A percentile compares a stretch with the other conserved stretches of the same genome.
phyloP scores from a whole-genome alignment of 2,797 vertebrate species.

The Spinus olivaceus region DNA sequence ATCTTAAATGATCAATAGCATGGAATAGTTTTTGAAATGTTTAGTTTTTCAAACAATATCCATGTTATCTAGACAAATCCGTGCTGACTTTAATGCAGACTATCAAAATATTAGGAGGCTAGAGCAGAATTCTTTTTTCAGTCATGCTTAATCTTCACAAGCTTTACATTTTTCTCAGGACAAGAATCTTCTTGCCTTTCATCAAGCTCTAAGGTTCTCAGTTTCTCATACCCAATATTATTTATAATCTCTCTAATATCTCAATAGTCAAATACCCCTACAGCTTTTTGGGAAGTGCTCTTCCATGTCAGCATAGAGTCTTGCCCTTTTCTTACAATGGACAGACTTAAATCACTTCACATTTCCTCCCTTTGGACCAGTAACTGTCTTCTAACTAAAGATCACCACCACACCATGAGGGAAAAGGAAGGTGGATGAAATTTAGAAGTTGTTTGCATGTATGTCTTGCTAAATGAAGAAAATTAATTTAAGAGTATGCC shows the following conservation, averaged over 20 bases:
- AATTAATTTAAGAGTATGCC: background rate
- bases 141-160: background rate
- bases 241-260: background rate
- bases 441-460: background rate
- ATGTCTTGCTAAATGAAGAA: background rate
- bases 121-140: constrained; percentile 19
- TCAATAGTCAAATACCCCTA: background rate
- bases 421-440: background rate
- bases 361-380: background rate
- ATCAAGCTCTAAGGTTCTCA: background rate
- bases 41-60: background rate
- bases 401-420: background rate
- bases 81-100: background rate
- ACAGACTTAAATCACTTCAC: background rate
- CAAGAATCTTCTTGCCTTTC: background rate
- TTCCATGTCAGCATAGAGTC: background rate
- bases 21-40: background rate
- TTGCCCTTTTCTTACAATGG: background rate
- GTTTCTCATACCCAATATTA: constrained; percentile 21
- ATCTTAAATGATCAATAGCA: background rate
- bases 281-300: background rate
- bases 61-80: background rate
- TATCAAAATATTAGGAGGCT: constrained; percentile 17
- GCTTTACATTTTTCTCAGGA: constrained; percentile 16
- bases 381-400: background rate